Evolutionary conservation across 2,888 invertebrate species (phyloP).

Genomic region (Xylocampa areola): DNA sequence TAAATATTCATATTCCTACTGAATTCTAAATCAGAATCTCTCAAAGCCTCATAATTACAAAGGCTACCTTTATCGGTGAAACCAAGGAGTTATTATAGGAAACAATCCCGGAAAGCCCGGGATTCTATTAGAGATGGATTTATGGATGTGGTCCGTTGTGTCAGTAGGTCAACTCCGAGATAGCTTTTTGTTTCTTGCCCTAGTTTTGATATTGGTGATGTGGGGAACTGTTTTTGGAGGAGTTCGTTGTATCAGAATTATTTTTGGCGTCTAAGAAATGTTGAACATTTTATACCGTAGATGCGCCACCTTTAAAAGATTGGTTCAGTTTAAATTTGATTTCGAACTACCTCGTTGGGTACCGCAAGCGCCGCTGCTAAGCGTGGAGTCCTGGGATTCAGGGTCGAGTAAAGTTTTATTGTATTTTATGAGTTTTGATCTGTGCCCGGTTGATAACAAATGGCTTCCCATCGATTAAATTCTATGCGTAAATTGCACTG

Average conservation of each 20-base stretch:
- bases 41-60: conserved; percentile 46
- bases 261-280: no score
- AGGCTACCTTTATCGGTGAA: conserved; percentile 39
- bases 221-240: background rate
- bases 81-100: conserved; percentile 50
- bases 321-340: no score
- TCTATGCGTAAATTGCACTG: no score
- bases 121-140: conserved; percentile 48
- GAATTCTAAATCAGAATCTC: conserved; percentile 34
- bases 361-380: no score
- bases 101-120: conserved; percentile 37
- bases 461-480: no score
- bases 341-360: no score
- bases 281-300: no score
- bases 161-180: conserved; percentile 35
- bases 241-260: background rate
- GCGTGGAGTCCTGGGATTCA: no score
- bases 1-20: conserved; percentile 36
- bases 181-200: conserved; percentile 7
- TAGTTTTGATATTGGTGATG: background rate
- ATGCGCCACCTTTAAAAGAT: no score
- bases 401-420: no score
- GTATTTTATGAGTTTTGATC: no score
- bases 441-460: no score
- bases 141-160: conserved; percentile 27